Evolutionary conservation across 1,140 invertebrate species (phyloP).

Genomic region (Theocolax elegans): DNA sequence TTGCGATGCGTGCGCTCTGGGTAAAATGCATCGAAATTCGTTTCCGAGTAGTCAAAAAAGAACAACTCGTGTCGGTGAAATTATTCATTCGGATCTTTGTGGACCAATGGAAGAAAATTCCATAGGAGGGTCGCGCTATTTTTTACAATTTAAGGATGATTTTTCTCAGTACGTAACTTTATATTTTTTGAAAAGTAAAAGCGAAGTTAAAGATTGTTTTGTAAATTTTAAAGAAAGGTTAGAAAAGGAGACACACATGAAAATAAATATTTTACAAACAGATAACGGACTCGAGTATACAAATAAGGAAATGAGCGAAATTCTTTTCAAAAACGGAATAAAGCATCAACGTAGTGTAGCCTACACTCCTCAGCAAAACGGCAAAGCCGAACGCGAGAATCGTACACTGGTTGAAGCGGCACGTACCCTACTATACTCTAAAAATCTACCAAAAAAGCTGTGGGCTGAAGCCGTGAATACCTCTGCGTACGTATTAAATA

Average conservation of each 20-base stretch:
- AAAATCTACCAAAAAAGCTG: constrained; percentile 52
- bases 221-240: background rate
- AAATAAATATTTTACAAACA: constrained; percentile 19
- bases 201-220: constrained; percentile 13
- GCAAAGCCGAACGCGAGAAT: constrained; percentile 57
- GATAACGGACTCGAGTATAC: constrained; percentile 33
- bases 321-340: constrained; percentile 1
- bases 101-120: no score
- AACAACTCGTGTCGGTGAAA: no score
- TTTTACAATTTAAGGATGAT: no score
- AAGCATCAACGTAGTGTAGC: constrained; percentile 24
- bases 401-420: constrained; percentile 59
- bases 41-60: no score
- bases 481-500: constrained; percentile 49
- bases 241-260: constrained; percentile 39
- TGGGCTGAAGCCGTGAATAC: constrained; percentile 65
- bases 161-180: no score
- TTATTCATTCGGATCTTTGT: no score
- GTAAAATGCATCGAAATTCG: no score
- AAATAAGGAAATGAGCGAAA: constrained; percentile 18
- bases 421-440: constrained; percentile 54
- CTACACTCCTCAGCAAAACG: constrained; percentile 56
- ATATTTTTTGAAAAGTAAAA: constrained; percentile 31
- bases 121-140: no score
- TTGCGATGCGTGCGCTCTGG: no score